These are phyloP conservation scores for Crenichthys baileyi DNA, from an alignment of 2,797 vertebrate species.

Conservation along the genomic window DNA sequence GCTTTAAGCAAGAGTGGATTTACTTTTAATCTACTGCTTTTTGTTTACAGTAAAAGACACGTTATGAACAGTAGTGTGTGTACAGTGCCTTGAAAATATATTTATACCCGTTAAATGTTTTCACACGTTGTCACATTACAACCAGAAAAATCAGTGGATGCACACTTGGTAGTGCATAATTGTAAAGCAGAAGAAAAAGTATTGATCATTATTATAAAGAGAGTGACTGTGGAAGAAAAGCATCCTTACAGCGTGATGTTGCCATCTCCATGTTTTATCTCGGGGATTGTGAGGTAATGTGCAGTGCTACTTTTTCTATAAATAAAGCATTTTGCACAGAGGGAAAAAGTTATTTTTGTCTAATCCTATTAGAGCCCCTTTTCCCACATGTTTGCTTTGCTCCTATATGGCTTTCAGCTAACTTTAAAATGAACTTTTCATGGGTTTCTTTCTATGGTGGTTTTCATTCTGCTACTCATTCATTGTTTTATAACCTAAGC, in stretches of 20 bases:
- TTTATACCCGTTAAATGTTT: not conserved
- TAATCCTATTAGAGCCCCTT: not conserved
- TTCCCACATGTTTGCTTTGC: not conserved
- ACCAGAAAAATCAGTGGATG: not conserved
- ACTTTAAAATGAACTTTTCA: not conserved
- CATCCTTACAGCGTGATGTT: not conserved
- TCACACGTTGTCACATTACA: not conserved
- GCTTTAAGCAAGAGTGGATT: constrained; percentile 24
- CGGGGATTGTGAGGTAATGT: not conserved
- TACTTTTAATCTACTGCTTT: constrained; percentile 31
- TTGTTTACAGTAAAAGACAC: constrained; percentile 39
- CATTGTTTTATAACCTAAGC: not conserved
- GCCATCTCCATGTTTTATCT: not conserved
- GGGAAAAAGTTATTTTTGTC: not conserved
- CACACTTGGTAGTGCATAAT: not conserved
- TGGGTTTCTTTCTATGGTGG: not conserved
- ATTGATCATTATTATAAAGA: not conserved
- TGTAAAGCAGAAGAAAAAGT: not conserved
- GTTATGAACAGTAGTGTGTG: not conserved
- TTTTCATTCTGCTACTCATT: not conserved
- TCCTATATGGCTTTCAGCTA: not conserved
- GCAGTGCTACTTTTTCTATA: too few relatives aligned
- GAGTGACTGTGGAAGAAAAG: not conserved
- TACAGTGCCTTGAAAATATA: not conserved
- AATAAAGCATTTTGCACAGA: not conserved